These are phyloP conservation scores for Morpho deidamia DNA, from an alignment of 2,888 invertebrate species.

Conservation along the genomic window DNA sequence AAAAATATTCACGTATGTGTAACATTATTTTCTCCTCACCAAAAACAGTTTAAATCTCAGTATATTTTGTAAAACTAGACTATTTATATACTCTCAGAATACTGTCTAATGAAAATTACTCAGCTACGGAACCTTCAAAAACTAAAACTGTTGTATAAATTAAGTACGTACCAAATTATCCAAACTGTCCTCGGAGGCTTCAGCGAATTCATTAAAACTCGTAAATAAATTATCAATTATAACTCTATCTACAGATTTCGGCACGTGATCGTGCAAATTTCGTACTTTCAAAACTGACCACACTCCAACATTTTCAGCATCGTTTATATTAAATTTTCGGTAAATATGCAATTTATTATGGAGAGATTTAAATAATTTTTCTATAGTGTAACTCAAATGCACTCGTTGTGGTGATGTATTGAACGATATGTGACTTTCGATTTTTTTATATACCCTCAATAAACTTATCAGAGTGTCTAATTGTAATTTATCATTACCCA, in stretches of 20 bases:
- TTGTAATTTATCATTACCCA: slow-evolving; percentile 33
- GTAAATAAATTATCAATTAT: slow-evolving; percentile 33
- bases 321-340: slow-evolving; percentile 37
- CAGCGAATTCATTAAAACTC: slow-evolving; percentile 12
- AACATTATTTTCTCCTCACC: too few species aligned
- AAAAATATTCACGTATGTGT: too few species aligned
- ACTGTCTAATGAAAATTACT: not conserved
- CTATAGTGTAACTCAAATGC: slow-evolving; percentile 41
- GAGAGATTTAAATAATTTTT: slow-evolving; percentile 40
- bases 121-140: too few species aligned
- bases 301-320: slow-evolving; percentile 36
- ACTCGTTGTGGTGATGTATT: slow-evolving; percentile 45
- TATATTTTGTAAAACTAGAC: too few species aligned
- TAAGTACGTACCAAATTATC: slow-evolving; percentile 16
- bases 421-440: slow-evolving; percentile 38
- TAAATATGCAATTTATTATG: slow-evolving; percentile 41
- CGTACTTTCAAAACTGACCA: slow-evolving; percentile 46
- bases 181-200: not conserved
- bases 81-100: not conserved
- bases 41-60: too few species aligned
- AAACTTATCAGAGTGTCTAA: slow-evolving; percentile 40
- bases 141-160: too few species aligned
- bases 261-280: slow-evolving; percentile 38
- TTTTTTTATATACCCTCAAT: slow-evolving; percentile 44
- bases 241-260: slow-evolving; percentile 7